Evolutionary conservation across 2,888 invertebrate species (phyloP).

Genomic region (Baronia brevicornis): DNA sequence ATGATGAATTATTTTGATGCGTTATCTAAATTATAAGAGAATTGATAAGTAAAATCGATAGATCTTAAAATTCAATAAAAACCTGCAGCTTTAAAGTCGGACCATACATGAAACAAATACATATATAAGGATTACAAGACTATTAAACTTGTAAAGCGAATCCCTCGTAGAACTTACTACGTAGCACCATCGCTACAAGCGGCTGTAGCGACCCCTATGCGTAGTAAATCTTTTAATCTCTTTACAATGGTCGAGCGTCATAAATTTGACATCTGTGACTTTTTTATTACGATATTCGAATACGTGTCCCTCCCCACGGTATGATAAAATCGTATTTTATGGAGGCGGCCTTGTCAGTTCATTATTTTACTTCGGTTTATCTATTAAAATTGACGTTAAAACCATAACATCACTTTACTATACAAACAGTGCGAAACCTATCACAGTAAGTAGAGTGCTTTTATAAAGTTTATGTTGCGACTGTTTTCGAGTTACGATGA

Average conservation of each 20-base stretch:
- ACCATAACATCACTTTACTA: constrained; percentile 22
- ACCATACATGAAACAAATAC: too few relatives aligned
- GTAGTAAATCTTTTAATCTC: constrained; percentile 74
- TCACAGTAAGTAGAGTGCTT: constrained; percentile 18
- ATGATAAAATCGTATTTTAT: constrained; percentile 74
- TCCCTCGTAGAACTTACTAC: constrained; percentile 37
- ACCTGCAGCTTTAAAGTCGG: constrained; percentile 19
- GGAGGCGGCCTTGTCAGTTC: constrained; percentile 57
- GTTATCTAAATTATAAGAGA: too few relatives aligned
- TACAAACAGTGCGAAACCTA: constrained; percentile 18
- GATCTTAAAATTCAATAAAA: too few relatives aligned
- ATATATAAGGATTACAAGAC: constrained; percentile 40
- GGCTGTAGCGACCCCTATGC: constrained; percentile 36
- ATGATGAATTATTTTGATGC: too few relatives aligned
- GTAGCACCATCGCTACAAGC: constrained; percentile 31
- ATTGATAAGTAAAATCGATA: too few relatives aligned
- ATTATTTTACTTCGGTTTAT: constrained; percentile 66
- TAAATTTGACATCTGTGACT: constrained; percentile 75
- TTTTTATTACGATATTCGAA: constrained; percentile 74
- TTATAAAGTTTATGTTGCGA: constrained; percentile 19
- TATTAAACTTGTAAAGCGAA: constrained; percentile 44
- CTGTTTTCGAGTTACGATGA: constrained; percentile 8
- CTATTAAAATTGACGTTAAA: constrained; percentile 53
- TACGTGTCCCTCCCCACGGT: constrained; percentile 68
- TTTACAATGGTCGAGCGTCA: constrained; percentile 71